Conservation (phyloP, 1,140 invertebrate genomes). For the Epicauta chinensis region DNA sequence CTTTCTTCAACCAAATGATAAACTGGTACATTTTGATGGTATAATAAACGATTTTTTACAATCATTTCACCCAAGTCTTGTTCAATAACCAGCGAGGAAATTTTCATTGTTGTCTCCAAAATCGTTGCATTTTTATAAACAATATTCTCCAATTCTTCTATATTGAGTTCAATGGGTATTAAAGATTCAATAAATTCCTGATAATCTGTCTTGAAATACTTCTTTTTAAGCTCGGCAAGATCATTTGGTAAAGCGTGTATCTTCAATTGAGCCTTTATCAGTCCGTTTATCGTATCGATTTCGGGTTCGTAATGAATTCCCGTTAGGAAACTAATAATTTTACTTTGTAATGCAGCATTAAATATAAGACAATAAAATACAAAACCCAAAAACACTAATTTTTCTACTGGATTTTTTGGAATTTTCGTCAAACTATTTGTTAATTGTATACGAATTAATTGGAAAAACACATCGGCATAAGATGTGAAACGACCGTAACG, state of each 20-base stretch:
- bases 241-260: conserved; percentile 2
- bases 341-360: conserved; percentile 7
- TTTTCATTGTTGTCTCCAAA: neutral
- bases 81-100: neutral
- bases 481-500: too few relatives aligned
- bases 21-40: neutral
- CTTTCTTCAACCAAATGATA: conserved; percentile 13
- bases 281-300: conserved; percentile 5
- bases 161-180: neutral
- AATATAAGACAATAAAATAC: neutral
- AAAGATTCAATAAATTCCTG: neutral
- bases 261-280: neutral
- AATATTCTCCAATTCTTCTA: too few relatives aligned
- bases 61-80: neutral
- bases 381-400: conserved; percentile 3
- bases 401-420: conserved; percentile 1
- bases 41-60: neutral
- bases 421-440: neutral
- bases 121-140: too few relatives aligned
- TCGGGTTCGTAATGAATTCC: neutral
- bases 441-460: too few relatives aligned
- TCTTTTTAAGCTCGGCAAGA: conserved; percentile 5
- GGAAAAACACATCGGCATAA: too few relatives aligned
- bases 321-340: conserved; percentile 6
- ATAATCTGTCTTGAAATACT: neutral